phyloP scores from a whole-genome alignment of 1,140 invertebrate species.

The Drosophila carrolli region DNA sequence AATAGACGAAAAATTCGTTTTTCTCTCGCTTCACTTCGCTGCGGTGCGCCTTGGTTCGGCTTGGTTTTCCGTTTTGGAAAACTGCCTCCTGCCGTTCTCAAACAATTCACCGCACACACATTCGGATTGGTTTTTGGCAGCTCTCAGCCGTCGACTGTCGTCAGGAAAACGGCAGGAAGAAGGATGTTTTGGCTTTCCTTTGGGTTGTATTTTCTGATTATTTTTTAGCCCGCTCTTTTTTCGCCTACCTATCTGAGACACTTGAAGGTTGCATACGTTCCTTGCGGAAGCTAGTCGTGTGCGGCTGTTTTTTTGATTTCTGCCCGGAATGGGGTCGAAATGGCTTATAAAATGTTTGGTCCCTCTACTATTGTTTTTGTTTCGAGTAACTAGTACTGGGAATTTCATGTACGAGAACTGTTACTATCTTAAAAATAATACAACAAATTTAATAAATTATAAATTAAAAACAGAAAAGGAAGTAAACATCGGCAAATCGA shows the following conservation, averaged over 20 bases:
- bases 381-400: neutral
- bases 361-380: neutral
- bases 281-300: conserved; percentile 17
- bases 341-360: too few relatives aligned
- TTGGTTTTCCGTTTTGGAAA: conserved; percentile 46
- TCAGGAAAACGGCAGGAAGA: conserved; percentile 18
- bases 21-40: conserved; percentile 47
- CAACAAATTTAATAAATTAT: too few relatives aligned
- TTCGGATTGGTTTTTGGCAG: conserved; percentile 46
- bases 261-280: conserved; percentile 23
- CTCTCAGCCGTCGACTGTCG: conserved; percentile 32
- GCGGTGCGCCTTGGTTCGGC: conserved; percentile 28
- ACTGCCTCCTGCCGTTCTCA: conserved; percentile 37
- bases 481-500: too few relatives aligned
- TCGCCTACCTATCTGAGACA: conserved; percentile 16
- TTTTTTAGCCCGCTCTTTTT: conserved; percentile 6
- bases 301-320: conserved; percentile 21
- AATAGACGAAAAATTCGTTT: conserved; percentile 82
- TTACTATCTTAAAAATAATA: too few relatives aligned
- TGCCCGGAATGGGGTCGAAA: conserved; percentile 9
- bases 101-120: conserved; percentile 30
- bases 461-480: too few relatives aligned
- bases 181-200: conserved; percentile 29
- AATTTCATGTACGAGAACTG: too few relatives aligned
- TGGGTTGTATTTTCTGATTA: conserved; percentile 26